Evolutionary conservation across 2,113 vertebrate genomes (phyloP).

Genomic region (Pelecanus crispus): DNA sequence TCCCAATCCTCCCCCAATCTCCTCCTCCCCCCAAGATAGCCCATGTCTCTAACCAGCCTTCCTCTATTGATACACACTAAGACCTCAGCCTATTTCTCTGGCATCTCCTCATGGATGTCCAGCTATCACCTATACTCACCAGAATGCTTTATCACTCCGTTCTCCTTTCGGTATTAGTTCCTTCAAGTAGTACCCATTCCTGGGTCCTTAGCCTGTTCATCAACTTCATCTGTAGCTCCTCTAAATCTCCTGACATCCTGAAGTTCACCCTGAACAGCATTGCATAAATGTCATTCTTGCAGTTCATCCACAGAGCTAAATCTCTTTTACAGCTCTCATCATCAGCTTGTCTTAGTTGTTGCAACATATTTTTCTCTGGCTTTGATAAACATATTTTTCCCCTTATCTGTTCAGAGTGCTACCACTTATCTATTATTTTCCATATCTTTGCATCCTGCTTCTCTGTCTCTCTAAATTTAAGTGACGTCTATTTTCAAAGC

Average conservation of each 20-base stretch:
- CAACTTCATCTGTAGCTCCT: background rate
- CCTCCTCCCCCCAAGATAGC: too few relatives aligned
- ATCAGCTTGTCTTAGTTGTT: background rate
- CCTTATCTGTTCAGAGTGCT: background rate
- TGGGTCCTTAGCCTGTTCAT: background rate
- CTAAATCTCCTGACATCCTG: background rate
- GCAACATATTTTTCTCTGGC: background rate
- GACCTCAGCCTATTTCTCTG: background rate
- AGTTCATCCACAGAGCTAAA: background rate
- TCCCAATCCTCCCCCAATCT: too few relatives aligned
- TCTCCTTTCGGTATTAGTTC: background rate
- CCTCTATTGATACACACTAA: background rate
- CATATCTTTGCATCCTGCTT: background rate
- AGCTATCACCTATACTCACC: background rate
- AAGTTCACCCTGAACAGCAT: background rate
- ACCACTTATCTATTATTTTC: background rate
- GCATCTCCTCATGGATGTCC: background rate
- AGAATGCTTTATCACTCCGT: background rate
- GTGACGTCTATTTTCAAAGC: background rate
- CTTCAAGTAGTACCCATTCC: background rate
- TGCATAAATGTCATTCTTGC: background rate
- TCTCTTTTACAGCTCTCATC: background rate
- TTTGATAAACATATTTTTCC: background rate
- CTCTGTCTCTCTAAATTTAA: background rate
- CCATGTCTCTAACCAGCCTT: background rate